Percentiles rank a stretch among this genome's conserved stretches.
Conservation (phyloP, 2,113 vertebrate species). For the Sinocyclocheilus maitianheensis region DNA sequence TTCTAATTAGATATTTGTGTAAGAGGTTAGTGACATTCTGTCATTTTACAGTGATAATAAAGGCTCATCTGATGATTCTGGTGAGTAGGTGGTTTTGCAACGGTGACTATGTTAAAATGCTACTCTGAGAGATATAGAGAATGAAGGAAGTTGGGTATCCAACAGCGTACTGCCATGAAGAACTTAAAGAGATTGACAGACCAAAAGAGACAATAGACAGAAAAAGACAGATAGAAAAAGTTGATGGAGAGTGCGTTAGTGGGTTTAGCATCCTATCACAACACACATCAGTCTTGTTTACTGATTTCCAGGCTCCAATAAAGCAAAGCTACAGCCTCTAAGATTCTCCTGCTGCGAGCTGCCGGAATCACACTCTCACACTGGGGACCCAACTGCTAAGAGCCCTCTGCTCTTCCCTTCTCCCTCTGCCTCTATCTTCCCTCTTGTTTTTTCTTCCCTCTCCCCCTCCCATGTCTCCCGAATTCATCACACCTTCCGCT, state of each 20-base stretch:
- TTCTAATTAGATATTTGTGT: background rate
- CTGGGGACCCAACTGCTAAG: slow-evolving; percentile 31
- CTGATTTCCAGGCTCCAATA: slow-evolving; percentile 42
- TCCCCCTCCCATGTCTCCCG: slow-evolving; percentile 8
- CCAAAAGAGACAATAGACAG: slow-evolving; percentile 20
- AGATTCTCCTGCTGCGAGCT: slow-evolving; percentile 20
- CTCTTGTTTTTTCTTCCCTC: background rate
- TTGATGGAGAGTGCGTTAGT: slow-evolving; percentile 15
- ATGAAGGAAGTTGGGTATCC: slow-evolving; percentile 4
- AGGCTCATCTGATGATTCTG: background rate
- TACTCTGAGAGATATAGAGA: background rate
- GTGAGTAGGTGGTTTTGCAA: background rate
- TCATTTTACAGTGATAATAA: background rate
- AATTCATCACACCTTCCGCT: slow-evolving; percentile 49
- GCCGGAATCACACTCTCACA: slow-evolving; percentile 23
- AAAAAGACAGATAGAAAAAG: slow-evolving; percentile 23
- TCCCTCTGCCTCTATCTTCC: slow-evolving; percentile 21
- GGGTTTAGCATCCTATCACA: slow-evolving; percentile 33
- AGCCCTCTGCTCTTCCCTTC: slow-evolving; percentile 17
- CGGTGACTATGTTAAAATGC: background rate
- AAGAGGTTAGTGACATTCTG: background rate
- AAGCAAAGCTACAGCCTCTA: slow-evolving; percentile 38
- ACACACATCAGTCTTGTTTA: slow-evolving; percentile 43
- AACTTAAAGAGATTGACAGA: slow-evolving; percentile 6
- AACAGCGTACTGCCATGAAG: background rate